phyloP scores from a whole-genome alignment of 1,140 invertebrate genomes.

The Galleria mellonella region DNA sequence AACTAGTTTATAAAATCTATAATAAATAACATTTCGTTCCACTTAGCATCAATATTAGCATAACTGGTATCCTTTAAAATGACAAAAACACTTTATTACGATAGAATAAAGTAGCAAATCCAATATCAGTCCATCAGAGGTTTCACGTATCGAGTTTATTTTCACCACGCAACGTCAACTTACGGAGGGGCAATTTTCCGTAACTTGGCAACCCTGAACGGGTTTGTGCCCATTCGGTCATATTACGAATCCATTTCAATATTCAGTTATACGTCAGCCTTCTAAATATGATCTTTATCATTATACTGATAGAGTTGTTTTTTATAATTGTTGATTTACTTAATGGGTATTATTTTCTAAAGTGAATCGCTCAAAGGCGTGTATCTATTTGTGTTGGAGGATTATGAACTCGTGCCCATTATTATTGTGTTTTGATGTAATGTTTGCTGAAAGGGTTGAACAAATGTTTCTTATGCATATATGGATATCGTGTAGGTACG shows the following conservation, averaged over 20 bases:
- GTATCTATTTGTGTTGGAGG: constrained; percentile 31
- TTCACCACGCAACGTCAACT: neutral
- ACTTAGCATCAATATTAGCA: neutral
- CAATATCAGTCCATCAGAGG: neutral
- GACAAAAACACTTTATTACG: neutral
- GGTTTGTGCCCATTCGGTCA: constrained; percentile 18
- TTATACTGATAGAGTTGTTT: constrained; percentile 5
- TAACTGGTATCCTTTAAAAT: neutral
- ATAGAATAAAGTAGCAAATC: neutral
- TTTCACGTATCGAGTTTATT: neutral
- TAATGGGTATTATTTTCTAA: constrained; percentile 32
- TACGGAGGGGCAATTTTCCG: constrained; percentile 25
- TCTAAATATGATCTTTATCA: constrained; percentile 21
- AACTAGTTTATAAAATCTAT: too few relatives aligned
- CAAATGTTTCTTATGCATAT: too few relatives aligned
- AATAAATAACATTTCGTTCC: neutral
- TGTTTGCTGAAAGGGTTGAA: neutral
- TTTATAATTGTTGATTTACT: neutral
- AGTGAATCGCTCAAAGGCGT: constrained; percentile 27
- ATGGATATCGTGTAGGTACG: too few relatives aligned
- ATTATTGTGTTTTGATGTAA: constrained; percentile 8
- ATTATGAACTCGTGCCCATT: constrained; percentile 16
- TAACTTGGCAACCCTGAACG: constrained; percentile 33
- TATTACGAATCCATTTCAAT: constrained; percentile 31
- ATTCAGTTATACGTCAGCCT: constrained; percentile 10